Base-by-base conservation (phyloP, 2,888 invertebrate genomes). In the Anaspis maculata region DNA sequence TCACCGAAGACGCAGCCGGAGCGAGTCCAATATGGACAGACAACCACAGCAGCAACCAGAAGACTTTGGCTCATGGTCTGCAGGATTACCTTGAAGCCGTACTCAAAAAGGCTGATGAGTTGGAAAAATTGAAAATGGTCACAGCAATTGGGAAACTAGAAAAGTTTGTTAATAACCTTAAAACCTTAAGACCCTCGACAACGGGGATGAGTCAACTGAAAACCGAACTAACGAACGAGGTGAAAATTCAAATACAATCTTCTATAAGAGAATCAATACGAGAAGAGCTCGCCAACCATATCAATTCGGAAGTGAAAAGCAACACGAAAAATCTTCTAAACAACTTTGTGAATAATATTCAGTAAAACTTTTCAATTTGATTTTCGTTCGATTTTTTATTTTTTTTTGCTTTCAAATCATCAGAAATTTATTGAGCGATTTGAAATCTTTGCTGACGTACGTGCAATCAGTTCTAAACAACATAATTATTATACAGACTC, bases 61-160 rank as follows among this genome's bases (percentile, higher is more conserved):
- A 26, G 12, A 26, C 26, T 26, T 26, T 26, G 26, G 26, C 26
- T 26, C 26, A 26, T 12, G 13, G 13, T 26, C 6, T 26, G 13
- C 26, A 12, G 13, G 3, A 7, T 26, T 12, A 26, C 26, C 3
- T 12, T 3, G 12, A 26, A 26, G 26, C 9, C 7, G 12, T 13
- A 26, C 26, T 11, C 13, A 13, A 26, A 26, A 13, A 26, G 13
- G 13, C 4, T 26, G 13, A 11, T 9, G 26, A 11, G 5, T 26
- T 26, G 26, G 13, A 26, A 26, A 26, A 26, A 12, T 3, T 3
- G 13, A 26, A 26, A 26, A 26, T 26, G 6, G 26, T 26, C 13
- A 26, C 11, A 26, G 26, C 26, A 26, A 12, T 26, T 26, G 26
- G 3, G 13, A 4, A 11, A 4, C 6, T 26, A 11, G 26, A 26